phyloP scores from a whole-genome alignment of 1,140 invertebrate species.

The Dysdera silvatica region DNA sequence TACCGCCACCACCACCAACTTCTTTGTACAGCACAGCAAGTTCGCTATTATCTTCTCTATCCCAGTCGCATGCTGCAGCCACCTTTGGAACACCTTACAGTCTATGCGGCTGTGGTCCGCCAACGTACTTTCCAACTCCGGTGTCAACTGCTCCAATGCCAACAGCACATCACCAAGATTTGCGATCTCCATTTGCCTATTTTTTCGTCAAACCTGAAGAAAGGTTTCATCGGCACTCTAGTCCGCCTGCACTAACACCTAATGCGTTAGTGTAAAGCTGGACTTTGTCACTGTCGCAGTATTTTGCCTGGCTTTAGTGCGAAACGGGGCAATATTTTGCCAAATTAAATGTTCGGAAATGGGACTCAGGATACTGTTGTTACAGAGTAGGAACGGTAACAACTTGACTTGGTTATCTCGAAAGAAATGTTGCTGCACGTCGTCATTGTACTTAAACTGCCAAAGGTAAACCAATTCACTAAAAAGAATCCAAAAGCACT shows the following conservation, averaged over 20 bases:
- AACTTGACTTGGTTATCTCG: too few relatives aligned
- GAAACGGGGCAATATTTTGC: too few relatives aligned
- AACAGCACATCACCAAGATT: slow-evolving; percentile 2
- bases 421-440: too few relatives aligned
- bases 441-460: too few relatives aligned
- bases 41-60: slow-evolving; percentile 18
- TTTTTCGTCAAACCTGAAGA: slow-evolving; percentile 30
- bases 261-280: slow-evolving; percentile 24
- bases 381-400: too few relatives aligned
- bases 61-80: slow-evolving; percentile 18
- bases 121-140: slow-evolving; percentile 17
- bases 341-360: too few relatives aligned
- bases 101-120: slow-evolving; percentile 17
- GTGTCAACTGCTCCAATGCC: slow-evolving; percentile 16
- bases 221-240: slow-evolving; percentile 24
- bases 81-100: slow-evolving; percentile 25
- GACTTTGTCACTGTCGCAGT: too few relatives aligned
- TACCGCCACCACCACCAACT: slow-evolving; percentile 4
- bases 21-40: slow-evolving; percentile 23
- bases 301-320: too few relatives aligned
- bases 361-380: too few relatives aligned
- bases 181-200: slow-evolving; percentile 26
- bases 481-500: too few relatives aligned
- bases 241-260: slow-evolving; percentile 21
- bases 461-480: too few relatives aligned